Evolutionary conservation across 2,113 vertebrate species (phyloP), one percentile per base, ranked within the genome.

Genomic region (Ochotona curzoniae): DNA sequence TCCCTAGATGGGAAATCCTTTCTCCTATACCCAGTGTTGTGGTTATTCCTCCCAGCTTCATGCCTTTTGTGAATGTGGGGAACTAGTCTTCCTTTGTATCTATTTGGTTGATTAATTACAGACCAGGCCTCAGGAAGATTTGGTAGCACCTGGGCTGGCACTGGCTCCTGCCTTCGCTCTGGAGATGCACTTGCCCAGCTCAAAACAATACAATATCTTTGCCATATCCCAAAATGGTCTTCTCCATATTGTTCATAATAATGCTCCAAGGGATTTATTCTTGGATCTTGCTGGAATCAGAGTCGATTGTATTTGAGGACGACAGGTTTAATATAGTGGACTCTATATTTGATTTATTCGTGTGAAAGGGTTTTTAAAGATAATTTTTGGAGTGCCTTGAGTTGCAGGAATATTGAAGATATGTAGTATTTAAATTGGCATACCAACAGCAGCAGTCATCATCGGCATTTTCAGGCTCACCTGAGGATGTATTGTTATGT

Each of bases 381-480:
- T 92, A 61, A 64, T 89, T 92, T 44, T 38, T 90, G 26, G 88
- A 79, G 60, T 88, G 35, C 75, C 61, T 87, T 80, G 79, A 73
- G 64, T 91, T 89, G 38, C 9, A 74, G 20, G 78, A 20, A 60
- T 67, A 20, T 35, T 63, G 32, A n/a, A 80, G 57, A 47, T 79
- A 51, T 17, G 3, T 75, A 71, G 32, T 82, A 81, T 89, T 94
- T 54, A 38, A 89, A 93, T 91, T 89, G 90, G 30, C 57, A 89
- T 9, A 44, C 4, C 23, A 76, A 30, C 3, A 80, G 44, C 30
- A 74, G 3, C 44, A n/a, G 35, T 64, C 38, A 60, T 80, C 17
- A 3, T 81, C 25, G n/a, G 23, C 32, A 79, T 88, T 67, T 92
- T 38, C 83, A 44, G 9, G 57, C 25, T 83, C 15, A 28, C 10